These are phyloP conservation scores for Chrysotoxum bicinctum DNA, from an alignment of 2,888 invertebrate genomes.

Conservation along the genomic window DNA sequence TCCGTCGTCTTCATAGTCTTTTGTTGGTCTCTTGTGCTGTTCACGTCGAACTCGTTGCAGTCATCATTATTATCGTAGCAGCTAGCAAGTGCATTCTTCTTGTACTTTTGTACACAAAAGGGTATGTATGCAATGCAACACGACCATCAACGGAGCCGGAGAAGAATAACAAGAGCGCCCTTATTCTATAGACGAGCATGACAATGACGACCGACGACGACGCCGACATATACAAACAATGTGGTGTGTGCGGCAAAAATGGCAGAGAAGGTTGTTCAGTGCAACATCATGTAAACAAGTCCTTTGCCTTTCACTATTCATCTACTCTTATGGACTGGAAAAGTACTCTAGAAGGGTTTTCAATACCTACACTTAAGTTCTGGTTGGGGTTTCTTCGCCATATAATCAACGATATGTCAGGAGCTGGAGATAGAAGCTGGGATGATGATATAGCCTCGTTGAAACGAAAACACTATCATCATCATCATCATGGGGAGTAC, in stretches of 20 bases:
- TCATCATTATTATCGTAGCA: conserved; percentile 28
- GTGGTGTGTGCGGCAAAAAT: conserved; percentile 2
- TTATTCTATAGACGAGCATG: background rate
- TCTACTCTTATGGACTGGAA: conserved; percentile 44
- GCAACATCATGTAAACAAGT: conserved; percentile 42
- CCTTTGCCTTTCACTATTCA: conserved; percentile 38
- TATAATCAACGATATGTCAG: background rate
- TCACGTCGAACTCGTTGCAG: conserved; percentile 18
- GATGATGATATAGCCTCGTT: conserved; percentile 32
- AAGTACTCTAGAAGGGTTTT: conserved; percentile 26
- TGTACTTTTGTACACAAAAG: conserved; percentile 48
- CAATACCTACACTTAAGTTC: conserved; percentile 7
- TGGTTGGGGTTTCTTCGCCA: background rate
- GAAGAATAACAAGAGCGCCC: conserved; percentile 43
- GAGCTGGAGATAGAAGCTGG: background rate
- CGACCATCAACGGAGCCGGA: background rate
- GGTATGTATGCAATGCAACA: conserved; percentile 11
- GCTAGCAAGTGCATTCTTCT: conserved; percentile 10
- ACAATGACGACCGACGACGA: background rate
- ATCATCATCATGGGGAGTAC: conserved; percentile 40
- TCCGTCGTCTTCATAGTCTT: background rate
- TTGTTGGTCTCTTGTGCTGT: conserved; percentile 5
- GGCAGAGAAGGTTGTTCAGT: background rate
- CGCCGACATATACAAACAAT: conserved; percentile 23
- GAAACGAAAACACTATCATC: conserved; percentile 45